phyloP scores from a whole-genome alignment of 2,888 invertebrate genomes.

The Erebia epiphron region DNA sequence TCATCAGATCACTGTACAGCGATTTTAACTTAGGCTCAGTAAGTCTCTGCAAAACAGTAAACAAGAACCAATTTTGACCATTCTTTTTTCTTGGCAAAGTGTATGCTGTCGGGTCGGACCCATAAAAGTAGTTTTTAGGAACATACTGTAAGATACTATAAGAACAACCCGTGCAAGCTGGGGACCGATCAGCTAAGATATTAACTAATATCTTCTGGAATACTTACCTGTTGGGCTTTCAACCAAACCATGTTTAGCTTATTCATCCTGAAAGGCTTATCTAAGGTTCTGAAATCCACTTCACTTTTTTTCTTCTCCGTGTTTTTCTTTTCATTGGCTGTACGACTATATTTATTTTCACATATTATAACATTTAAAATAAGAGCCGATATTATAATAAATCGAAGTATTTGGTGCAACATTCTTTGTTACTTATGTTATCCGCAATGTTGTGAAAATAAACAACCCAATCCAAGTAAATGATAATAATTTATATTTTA shows the following conservation, averaged over 20 bases:
- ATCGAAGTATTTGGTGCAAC: constrained; percentile 18
- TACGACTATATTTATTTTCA: constrained; percentile 86
- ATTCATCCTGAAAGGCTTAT: constrained; percentile 94
- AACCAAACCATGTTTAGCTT: constrained; percentile 95
- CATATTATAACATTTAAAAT: constrained; percentile 44
- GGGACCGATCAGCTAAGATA: no score
- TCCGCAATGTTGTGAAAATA: no score
- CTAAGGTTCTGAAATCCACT: constrained; percentile 86
- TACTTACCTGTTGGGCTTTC: constrained; percentile 92
- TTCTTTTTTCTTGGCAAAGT: no score
- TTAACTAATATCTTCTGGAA: not conserved
- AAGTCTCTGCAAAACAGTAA: constrained; percentile 83
- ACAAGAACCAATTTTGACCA: no score
- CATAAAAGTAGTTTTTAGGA: no score
- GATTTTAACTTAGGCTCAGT: constrained; percentile 93
- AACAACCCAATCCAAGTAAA: no score
- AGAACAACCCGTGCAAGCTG: no score
- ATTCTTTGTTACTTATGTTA: constrained; percentile 8
- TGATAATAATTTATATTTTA: no score
- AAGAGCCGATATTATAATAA: constrained; percentile 28
- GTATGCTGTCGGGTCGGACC: no score
- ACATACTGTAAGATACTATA: no score
- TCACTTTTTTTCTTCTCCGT: constrained; percentile 59
- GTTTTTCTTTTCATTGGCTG: constrained; percentile 73
- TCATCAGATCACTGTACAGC: constrained; percentile 92